Base-by-base conservation (phyloP, 2,888 invertebrate genomes). In the Clivina fossor region DNA sequence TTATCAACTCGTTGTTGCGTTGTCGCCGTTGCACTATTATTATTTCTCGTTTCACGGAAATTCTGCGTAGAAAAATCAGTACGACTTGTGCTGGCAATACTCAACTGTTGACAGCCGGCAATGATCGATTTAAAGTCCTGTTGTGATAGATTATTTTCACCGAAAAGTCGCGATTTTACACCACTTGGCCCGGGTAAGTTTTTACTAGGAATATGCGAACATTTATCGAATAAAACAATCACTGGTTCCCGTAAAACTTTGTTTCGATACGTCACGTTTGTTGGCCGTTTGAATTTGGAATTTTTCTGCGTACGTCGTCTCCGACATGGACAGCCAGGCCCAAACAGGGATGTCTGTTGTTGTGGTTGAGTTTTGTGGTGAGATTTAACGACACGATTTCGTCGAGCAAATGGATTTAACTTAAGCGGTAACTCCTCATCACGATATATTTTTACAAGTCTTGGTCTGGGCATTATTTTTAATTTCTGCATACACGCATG, bases 201-300 rank as follows among this genome's bases (percentile, higher is more conserved):
- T 32, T 56, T 54, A 18, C 24, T 43, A 33, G 55, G 44, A 37
- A 57, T 64, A 54, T 69, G 67, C 43, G 62, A 59, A 60, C 68
- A 71, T 63, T 67, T 70, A 22, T 56, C 61, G 5, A 81, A 67
- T 60, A 80, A 71, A 66, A 79, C 80, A 59, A 82, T 68, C 43
- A 80, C 73, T 26, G 82, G 82, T 62, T 82, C 80, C 61, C 77
- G 79, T 24, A 83, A 67, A 57, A 82, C 69, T 70, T 77, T 80
- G 60, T 70, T 74, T 55, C 66, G 69, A 32, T 43, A 60, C 32
- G 66, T 74, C 76, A 62, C 72, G 75, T 70, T 77, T 76, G 59
- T 61, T 58, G 60, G 65, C 56, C 63, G 68, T 64, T 69, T 72
- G 61, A 68, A 71, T 53, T 62, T 66, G 69, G 55, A 68, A 69